phyloP scores from a whole-genome alignment of 2,113 vertebrate genomes.

The Corythaeola cristata region DNA sequence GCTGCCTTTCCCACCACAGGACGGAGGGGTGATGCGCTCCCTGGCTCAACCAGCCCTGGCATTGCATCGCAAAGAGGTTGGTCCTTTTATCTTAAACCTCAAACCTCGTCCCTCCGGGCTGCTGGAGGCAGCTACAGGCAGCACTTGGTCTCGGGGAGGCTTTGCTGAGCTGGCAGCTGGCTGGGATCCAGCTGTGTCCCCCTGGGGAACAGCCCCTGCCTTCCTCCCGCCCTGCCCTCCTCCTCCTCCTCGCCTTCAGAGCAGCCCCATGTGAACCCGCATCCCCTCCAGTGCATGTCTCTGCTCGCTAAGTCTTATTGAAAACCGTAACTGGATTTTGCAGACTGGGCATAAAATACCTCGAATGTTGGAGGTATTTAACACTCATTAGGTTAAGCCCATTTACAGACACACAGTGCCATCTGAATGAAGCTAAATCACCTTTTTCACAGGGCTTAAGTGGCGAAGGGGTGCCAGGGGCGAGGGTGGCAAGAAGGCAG shows the following conservation, averaged over 20 bases:
- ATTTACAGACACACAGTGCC: background rate
- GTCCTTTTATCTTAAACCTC: rapidly evolving
- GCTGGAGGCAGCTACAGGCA: background rate
- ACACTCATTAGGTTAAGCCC: constrained; percentile 17
- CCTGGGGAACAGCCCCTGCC: background rate
- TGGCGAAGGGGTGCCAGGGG: rapidly evolving
- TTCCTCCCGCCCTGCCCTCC: background rate
- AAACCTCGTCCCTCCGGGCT: background rate
- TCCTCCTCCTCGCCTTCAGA: background rate
- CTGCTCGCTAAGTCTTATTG: background rate
- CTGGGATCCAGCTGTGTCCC: background rate
- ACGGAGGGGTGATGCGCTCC: background rate
- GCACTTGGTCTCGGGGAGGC: background rate
- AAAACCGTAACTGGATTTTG: background rate
- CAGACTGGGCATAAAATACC: background rate
- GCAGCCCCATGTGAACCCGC: rapidly evolving
- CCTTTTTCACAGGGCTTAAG: background rate
- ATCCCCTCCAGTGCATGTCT: background rate
- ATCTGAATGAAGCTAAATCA: background rate
- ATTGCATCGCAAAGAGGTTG: background rate
- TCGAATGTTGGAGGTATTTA: background rate
- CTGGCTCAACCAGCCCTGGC: background rate
- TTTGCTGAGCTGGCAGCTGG: background rate
- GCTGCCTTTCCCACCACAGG: too few relatives aligned
- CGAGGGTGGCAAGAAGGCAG: background rate